Evolutionary conservation across 2,797 vertebrate species (phyloP), one percentile per base, ranked within the genome.

Genomic region (Hippopotamyrus pictus): DNA sequence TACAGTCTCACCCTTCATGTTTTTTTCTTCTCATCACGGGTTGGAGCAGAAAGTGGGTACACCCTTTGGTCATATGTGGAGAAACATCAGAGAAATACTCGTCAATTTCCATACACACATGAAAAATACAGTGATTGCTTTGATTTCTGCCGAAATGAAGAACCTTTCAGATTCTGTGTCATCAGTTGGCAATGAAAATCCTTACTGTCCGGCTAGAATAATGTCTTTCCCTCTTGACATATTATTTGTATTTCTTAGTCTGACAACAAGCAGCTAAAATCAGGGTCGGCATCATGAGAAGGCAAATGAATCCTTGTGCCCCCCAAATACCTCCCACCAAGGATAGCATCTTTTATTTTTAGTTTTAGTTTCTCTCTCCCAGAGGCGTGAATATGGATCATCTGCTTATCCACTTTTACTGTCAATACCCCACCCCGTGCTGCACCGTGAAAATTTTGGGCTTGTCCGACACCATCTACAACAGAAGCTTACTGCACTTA

Each of bases 151-250:
- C 14, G 1, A 57, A 37, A 22, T 33, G 12, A 29, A 44, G 37
- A 86, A 17, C n/a, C 25, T 86, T 86, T 54, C 84, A 86, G 29
- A 86, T 54, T 86, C 48, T 29, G 14, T 86, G 84, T 29, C 85
- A 57, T 86, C 85, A 86, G 51, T 12, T 86, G 85, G 50, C 85
- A 86, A 86, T 57, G 54, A 54, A 57, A 86, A 53, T n/a, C 85
- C 51, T 86, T 50, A n/a, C 50, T 57, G 83, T 48, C 22, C 25
- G 3, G n/a, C 9, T 51, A 22, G 41, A 22, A 53, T 86, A 86
- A 29, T 25, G 19, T 29, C 25, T 51, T 33, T 14, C 22, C 17
- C 25, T 54, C 84, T n/a, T 51, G 84, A 46, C 50, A 51, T 12
- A 11, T 85, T 51, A 51, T 86, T 33, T 86, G 50, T 8, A 51